Evolutionary conservation across 2,113 vertebrate species (phyloP), one percentile per base, ranked within the genome.

Genomic region (Alouatta palliata): DNA sequence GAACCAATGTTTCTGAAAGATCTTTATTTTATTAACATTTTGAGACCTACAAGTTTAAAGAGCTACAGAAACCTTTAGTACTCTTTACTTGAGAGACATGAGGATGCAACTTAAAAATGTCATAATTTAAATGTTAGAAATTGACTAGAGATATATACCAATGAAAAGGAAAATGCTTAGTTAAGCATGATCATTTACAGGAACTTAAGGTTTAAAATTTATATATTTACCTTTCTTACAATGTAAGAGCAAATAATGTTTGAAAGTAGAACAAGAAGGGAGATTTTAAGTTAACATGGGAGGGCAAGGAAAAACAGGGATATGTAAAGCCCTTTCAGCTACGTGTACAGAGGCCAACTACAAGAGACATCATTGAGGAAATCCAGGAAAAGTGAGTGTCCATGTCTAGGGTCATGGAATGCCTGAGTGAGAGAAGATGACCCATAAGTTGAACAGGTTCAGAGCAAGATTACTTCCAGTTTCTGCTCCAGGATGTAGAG

Each of bases 261-360:
- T 81, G 81, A 43, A 58, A 19, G 58, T 25, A 35, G 25, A 61
- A 19, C 2, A 43, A 71, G 43, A 40, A 73, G 27, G 21, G 83
- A 73, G 70, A 64, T 58, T 73, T 80, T 71, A 37, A 47, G 12
- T 37, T 56, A 56, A 30, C 8, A 30, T 32, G 43, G 17, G 49
- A 81, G 23, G n/a, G 6, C 21, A 64, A 19, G 66, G 40, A 79
- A 56, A 37, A 73, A 25, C 23, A 58, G 30, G 35, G 58, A 49
- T 43, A 43, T 3, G 10, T 35, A n/a, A 71, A 86, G 35, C 35
- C 20, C 35, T 11, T 81, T 73, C 43, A 12, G 64, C 89, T n/a
- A 5, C 1, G 0, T 2, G 21, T 11, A 43, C 81, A 0, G 3
- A 64, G 49, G 45, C 52, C 43, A 12, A 3, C 47, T 64, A 27